phyloP scores from a whole-genome alignment of 2,797 vertebrate species.

The Vipera latastei region DNA sequence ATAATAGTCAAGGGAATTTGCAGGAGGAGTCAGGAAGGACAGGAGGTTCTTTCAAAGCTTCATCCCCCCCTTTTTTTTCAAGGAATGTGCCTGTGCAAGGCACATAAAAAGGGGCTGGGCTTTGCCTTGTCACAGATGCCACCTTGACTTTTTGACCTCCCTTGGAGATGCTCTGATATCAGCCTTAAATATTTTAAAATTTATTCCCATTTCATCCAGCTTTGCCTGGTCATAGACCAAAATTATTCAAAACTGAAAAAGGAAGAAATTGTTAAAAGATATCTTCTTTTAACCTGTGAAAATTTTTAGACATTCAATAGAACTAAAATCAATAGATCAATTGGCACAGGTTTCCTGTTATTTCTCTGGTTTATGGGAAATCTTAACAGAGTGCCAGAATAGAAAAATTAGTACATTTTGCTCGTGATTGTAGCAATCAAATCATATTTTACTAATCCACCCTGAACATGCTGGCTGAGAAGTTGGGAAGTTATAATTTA shows the following conservation, averaged over 20 bases:
- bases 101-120: not conserved
- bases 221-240: conserved; percentile 37
- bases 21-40: not conserved
- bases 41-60: not conserved
- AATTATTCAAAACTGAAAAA: conserved; percentile 18
- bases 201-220: not conserved
- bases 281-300: not conserved
- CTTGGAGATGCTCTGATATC: not conserved
- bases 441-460: not conserved
- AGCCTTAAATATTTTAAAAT: conserved; percentile 8
- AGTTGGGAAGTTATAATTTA: not conserved
- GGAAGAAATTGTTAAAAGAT: conserved; percentile 3
- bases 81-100: not conserved
- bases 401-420: not conserved
- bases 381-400: not conserved
- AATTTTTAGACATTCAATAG: not conserved
- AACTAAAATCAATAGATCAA: not conserved
- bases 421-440: not conserved
- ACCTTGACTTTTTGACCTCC: not conserved
- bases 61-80: not conserved
- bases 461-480: not conserved
- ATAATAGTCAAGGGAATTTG: not conserved
- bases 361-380: not conserved
- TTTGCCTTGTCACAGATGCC: not conserved
- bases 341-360: not conserved